phyloP scores from a whole-genome alignment of 37 sponge, comb jelly and placozoan genomes.

The Crambe crambe region DNA sequence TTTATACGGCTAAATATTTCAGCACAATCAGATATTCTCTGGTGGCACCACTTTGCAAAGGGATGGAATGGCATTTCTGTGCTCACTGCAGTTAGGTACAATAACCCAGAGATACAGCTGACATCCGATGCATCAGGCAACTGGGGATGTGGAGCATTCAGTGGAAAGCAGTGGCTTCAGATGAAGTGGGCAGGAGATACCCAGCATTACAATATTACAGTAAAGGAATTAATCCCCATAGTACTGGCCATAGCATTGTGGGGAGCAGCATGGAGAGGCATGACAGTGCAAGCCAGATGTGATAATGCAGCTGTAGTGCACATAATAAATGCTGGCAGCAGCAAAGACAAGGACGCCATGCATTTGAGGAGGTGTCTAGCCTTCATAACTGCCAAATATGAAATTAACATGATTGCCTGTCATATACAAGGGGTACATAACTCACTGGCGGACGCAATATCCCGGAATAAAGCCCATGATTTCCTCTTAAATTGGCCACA shows the following conservation, averaged over 20 bases:
- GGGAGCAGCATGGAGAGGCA: neutral
- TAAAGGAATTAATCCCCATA: neutral
- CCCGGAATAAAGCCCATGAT: neutral
- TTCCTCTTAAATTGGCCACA: neutral
- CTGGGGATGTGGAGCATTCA: slow-evolving; percentile 49
- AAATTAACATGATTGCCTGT: neutral
- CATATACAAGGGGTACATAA: neutral
- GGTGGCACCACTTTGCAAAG: slow-evolving; percentile 19
- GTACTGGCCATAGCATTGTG: neutral
- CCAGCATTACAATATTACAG: neutral
- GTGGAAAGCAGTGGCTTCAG: slow-evolving; percentile 24
- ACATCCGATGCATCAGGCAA: slow-evolving; percentile 35
- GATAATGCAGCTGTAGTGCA: too few species aligned
- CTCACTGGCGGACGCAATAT: neutral
- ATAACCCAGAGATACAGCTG: neutral
- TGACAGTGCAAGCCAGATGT: too few species aligned
- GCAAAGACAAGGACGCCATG: too few species aligned
- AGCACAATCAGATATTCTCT: slow-evolving; percentile 28
- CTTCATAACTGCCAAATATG: neutral
- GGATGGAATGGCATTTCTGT: slow-evolving; percentile 55
- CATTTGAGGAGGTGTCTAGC: too few species aligned
- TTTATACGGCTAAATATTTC: slow-evolving; percentile 29
- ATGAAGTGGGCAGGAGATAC: slow-evolving; percentile 11
- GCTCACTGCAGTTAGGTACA: neutral
- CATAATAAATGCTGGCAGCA: too few species aligned